A percentile compares a stretch with the other conserved stretches of the same genome.
These are phyloP conservation scores for Catharus ustulatus DNA, from an alignment of 2,797 vertebrate species.

Conservation along the genomic window DNA sequence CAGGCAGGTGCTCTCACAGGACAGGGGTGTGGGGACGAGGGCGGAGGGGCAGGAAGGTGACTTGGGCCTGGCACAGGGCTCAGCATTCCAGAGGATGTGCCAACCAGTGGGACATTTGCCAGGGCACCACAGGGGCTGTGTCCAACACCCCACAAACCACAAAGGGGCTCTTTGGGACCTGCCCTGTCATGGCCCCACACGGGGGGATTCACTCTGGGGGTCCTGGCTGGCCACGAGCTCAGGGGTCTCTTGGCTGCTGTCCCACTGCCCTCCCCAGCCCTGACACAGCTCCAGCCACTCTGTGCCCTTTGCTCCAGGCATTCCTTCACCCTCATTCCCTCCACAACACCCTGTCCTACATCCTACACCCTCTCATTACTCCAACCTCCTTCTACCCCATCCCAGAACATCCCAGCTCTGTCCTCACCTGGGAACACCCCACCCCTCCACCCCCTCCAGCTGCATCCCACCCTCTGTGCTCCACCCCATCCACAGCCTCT, in stretches of 20 bases:
- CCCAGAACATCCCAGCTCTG: neutral
- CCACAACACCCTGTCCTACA: neutral
- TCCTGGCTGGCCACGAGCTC: neutral
- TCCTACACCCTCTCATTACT: neutral
- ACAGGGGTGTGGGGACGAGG: neutral
- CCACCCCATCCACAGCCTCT: neutral
- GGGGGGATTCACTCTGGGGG: neutral
- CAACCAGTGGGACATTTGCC: neutral
- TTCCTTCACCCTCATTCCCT: neutral
- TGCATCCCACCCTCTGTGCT: neutral
- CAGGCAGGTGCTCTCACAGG: neutral
- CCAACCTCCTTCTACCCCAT: neutral
- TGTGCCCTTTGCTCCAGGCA: neutral
- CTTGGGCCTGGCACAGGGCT: neutral
- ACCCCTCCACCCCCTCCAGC: neutral
- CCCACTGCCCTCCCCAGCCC: neutral
- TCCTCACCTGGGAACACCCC: neutral
- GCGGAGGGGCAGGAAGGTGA: neutral
- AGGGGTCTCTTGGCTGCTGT: neutral
- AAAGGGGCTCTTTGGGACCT: neutral
- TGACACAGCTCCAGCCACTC: neutral
- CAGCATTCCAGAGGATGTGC: neutral
- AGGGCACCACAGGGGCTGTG: neutral
- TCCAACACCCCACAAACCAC: neutral
- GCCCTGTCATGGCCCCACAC: accelerated